Evolutionary conservation across 92 coral and sea anemone genomes (phyloP).

Genomic region (Pocillopora meandrina): DNA sequence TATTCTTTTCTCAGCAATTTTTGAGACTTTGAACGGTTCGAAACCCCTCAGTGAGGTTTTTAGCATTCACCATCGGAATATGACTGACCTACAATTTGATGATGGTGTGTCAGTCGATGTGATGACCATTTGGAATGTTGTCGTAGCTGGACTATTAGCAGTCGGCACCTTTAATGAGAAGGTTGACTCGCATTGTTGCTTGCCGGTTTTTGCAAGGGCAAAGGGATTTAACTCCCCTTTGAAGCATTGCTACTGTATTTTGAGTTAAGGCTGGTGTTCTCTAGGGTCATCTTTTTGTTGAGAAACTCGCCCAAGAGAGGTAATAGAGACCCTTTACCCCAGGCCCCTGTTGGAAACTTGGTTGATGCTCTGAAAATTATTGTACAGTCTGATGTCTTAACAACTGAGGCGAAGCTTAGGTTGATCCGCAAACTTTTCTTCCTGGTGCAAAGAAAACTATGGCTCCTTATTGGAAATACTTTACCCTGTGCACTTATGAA

Average conservation of each 20-base stretch:
- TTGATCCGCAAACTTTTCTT: background rate
- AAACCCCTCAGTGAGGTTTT: background rate
- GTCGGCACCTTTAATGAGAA: background rate
- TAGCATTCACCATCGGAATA: background rate
- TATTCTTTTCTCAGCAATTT: background rate
- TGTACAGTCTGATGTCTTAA: background rate
- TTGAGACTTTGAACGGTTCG: conserved; percentile 12
- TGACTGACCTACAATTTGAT: background rate
- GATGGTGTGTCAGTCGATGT: background rate
- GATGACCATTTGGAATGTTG: background rate
- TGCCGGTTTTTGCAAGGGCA: background rate
- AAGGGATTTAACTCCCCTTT: background rate
- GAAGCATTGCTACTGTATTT: background rate
- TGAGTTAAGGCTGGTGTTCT: background rate
- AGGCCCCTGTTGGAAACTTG: background rate
- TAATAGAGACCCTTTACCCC: background rate
- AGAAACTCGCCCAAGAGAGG: background rate
- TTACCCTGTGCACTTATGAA: background rate
- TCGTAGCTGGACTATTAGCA: background rate
- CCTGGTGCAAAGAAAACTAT: background rate
- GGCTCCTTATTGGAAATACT: no score
- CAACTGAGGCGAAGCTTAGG: background rate
- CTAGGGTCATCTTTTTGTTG: background rate
- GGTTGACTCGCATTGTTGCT: conserved; percentile 1
- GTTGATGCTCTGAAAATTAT: background rate